These are phyloP conservation scores for Phengaris alcon DNA, from an alignment of 2,888 invertebrate genomes.

Conservation along the genomic window DNA sequence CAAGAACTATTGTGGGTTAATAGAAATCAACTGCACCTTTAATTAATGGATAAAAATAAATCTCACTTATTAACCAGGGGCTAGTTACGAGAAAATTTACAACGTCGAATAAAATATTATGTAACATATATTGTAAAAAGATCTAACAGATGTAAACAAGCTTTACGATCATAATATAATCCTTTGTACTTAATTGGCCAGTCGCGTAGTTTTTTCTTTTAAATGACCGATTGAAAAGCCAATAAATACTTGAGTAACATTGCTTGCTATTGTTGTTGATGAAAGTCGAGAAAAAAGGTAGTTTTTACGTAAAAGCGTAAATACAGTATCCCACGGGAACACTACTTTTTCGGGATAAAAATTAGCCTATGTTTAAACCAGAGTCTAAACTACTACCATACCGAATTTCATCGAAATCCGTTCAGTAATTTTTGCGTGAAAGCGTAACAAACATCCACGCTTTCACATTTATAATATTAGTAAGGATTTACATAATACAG, in stretches of 20 bases:
- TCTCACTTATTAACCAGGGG: slow-evolving; percentile 1
- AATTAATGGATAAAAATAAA: slow-evolving; percentile 25
- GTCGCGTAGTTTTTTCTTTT: neutral
- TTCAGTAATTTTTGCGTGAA: too few relatives aligned
- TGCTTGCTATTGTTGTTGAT: too few relatives aligned
- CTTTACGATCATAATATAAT: neutral
- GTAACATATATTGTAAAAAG: slow-evolving; percentile 13
- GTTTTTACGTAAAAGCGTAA: too few relatives aligned
- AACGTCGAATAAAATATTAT: slow-evolving; percentile 11
- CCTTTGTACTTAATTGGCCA: neutral
- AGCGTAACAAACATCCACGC: too few relatives aligned
- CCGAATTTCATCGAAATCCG: too few relatives aligned
- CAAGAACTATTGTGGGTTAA: slow-evolving; percentile 17
- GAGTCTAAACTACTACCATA: too few relatives aligned
- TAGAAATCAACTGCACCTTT: slow-evolving; percentile 11
- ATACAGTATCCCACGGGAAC: too few relatives aligned
- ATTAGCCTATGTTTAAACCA: too few relatives aligned
- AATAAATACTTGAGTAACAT: neutral
- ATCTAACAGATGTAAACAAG: neutral
- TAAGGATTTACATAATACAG: too few relatives aligned
- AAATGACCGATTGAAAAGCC: neutral
- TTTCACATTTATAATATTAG: too few relatives aligned
- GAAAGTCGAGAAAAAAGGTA: too few relatives aligned
- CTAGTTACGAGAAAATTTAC: slow-evolving; percentile 11
- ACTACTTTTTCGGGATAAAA: too few relatives aligned